Percentiles rank a stretch among this genome's conserved stretches.
Evolutionary conservation across 2,888 invertebrate species (phyloP).

Genomic region (Pantelozetes paolii): DNA sequence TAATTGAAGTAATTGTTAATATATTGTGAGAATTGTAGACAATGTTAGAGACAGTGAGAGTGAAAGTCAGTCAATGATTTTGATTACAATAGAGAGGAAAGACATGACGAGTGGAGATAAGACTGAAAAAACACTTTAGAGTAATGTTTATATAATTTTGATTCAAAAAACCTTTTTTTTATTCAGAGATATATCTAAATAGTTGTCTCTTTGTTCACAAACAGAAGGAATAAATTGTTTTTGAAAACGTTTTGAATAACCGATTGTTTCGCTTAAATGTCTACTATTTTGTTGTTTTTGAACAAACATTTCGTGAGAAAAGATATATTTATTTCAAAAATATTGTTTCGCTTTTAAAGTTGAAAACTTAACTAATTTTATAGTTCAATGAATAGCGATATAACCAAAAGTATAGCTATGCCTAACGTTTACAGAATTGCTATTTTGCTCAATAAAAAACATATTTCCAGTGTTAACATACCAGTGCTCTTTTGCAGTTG

Average conservation of each 20-base stretch:
- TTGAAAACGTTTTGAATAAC: conserved; percentile 5
- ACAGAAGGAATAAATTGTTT: conserved; percentile 6
- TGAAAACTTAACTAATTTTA: conserved; percentile 25
- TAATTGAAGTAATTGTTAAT: not conserved
- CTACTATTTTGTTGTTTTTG: conserved; percentile 13
- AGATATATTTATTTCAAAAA: not conserved
- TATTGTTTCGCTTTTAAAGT: not conserved
- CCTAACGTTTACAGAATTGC: not conserved
- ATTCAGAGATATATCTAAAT: not conserved
- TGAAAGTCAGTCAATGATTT: not conserved
- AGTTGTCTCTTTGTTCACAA: conserved; percentile 10
- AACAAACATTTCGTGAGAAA: conserved; percentile 29
- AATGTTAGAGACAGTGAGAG: not conserved
- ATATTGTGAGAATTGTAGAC: not conserved
- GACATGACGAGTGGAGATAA: not conserved
- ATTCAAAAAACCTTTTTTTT: not conserved
- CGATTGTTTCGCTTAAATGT: conserved; percentile 9
- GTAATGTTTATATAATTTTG: conserved; percentile 2
- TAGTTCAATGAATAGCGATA: conserved; percentile 13
- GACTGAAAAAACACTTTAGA: conserved; percentile 3
- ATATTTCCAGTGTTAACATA: no score
- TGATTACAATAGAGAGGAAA: conserved; percentile 8
- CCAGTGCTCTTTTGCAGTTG: no score
- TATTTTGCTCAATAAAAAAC: not conserved
- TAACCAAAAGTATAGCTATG: not conserved